Evolutionary conservation across 1,140 invertebrate genomes (phyloP), one percentile per base, ranked within the genome.

Genomic region (Drosophila mauritiana): DNA sequence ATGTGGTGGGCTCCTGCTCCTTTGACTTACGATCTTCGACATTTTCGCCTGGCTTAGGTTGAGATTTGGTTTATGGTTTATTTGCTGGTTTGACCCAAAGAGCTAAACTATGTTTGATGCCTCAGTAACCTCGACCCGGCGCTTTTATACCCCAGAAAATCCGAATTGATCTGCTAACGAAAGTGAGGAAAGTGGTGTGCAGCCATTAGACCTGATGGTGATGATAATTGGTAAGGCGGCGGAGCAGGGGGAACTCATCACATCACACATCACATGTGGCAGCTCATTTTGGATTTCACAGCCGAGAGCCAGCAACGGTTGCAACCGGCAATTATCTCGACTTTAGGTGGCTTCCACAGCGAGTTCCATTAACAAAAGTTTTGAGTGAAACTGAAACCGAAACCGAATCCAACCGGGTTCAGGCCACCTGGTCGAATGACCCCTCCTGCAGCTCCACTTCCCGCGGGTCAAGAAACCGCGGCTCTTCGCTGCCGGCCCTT

Each of bases 51-150:
- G 51, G 77, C 73, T 89, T 89, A 45, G 68, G 57, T 46, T 86
- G 58, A 54, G 49, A 73, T 70, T 56, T 59, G 45, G 48, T 39
- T 73, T 37, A 46, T 65, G 46, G 61, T 67, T 68, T 67, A 27
- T 54, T 85, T 51, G 68, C 48, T 80, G 76, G 75, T 73, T 69
- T 73, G 79, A 75, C 72, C 79, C 76, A 78, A 80, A 89, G 73
- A 84, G 84, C 84, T 80, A 62, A 81, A 51, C 55, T 84, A 54
- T 84, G 68, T 84, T 80, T 89, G 85, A 89, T 89, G 80, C 39
- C 64, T 46, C 49, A 46, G 65, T 58, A 69, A 74, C 39, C 42
- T 48, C 59, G 58, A 64, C 58, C 68, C 40, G 36, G 15, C 59
- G 49, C 69, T 84, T 89, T 78, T 90, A 84, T 84, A 84, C 51